A percentile compares a stretch with the other conserved stretches of the same genome.
phyloP scores from a whole-genome alignment of 2,113 vertebrate genomes.

The Melanostigma gelatinosum region DNA sequence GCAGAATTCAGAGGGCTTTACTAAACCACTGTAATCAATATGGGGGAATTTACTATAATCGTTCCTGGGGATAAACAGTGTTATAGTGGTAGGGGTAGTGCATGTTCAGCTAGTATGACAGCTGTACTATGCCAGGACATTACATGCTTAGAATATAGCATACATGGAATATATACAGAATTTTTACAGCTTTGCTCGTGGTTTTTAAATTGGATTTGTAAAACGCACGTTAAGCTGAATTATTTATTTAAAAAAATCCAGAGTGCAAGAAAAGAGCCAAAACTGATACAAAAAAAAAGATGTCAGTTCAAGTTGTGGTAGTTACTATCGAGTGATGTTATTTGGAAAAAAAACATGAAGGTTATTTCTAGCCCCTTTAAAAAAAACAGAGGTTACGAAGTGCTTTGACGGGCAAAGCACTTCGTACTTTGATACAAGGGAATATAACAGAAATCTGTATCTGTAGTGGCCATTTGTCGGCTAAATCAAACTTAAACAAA shows the following conservation, averaged over 20 bases:
- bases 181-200: background rate
- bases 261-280: background rate
- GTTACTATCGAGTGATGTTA: background rate
- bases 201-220: background rate
- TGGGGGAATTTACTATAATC: constrained; percentile 37
- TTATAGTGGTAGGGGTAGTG: background rate
- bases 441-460: background rate
- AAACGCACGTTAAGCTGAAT: background rate
- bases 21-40: constrained; percentile 33
- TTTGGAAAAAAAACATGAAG: background rate
- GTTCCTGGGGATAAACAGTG: background rate
- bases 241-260: background rate
- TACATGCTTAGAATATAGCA: background rate
- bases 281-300: background rate
- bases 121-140: background rate
- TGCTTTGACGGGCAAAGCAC: background rate
- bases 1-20: constrained; percentile 43
- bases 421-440: too few species aligned
- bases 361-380: background rate
- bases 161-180: background rate
- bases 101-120: constrained; percentile 24
- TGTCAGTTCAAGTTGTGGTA: background rate
- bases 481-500: too few species aligned
- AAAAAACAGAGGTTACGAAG: background rate
- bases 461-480: too few species aligned